Evolutionary conservation across 2,888 invertebrate species (phyloP), one percentile per base, ranked within the genome.

Genomic region (Choreutis nemorana): DNA sequence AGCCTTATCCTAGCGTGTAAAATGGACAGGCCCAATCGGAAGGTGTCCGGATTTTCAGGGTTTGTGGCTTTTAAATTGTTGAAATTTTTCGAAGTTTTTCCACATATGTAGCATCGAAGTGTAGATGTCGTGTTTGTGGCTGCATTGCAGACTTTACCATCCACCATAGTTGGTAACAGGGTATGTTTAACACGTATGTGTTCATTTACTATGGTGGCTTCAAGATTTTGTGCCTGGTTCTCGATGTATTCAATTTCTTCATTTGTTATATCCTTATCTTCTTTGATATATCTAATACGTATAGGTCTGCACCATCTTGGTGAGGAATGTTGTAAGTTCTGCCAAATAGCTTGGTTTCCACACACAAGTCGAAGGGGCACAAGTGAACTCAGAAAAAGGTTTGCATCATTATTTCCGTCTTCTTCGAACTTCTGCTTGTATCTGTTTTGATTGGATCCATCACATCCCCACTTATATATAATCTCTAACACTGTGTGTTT

Each of bases 141-240:
- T 14, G 53, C 52, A 38, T 58, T 56, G 32, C 45, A 54, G 1
- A 57, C 48, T 34, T 57, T 59, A 3, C 42, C 53, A 32, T 55
- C 50, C 6, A 55, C 35, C 51, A 49, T 48, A 15, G 45, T 47
- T 4, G 44, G 31, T 14, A 38, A n/a, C 29, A 49, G 26, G 4
- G 26, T 32, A 28, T 47, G 41, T 25, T 36, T n/a, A n/a, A n/a
- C n/a, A n/a, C n/a, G n/a, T n/a, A n/a, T n/a, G n/a, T n/a, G 8
- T 23, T 2, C 22, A 22, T 2, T 2, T 4, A 1, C 24, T 3
- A 1, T 24, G 1, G 2, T 2, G 1, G 1, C 2, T 6, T 24
- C 13, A 1, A 24, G n/a, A 1, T 1, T 1, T 2, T 2, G 2
- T 3, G 13, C 2, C 2, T 10, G 12, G 2, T 24, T 13, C 24